Conservation (phyloP, 2,797 vertebrate species). For the Acanthurus leucopareius region DNA sequence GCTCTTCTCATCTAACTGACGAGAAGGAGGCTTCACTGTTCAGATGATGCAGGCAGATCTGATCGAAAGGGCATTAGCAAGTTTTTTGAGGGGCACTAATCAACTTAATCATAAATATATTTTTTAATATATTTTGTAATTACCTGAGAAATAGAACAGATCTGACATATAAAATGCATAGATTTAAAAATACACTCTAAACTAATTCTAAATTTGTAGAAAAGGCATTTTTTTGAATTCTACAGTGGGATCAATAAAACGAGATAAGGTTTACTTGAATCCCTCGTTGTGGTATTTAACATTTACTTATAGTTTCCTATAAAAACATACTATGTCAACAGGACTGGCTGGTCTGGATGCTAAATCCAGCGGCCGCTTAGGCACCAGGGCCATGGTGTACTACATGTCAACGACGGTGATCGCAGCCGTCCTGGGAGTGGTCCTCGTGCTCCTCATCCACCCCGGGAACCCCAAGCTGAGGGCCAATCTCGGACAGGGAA, state of each 20-base stretch:
- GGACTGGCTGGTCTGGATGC: conserved; percentile 96
- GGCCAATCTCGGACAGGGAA: conserved; percentile 93
- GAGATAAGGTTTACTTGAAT: no score
- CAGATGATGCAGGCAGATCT: conserved; percentile 1
- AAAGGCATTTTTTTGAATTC: no score
- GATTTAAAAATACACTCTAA: not conserved
- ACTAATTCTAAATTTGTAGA: no score
- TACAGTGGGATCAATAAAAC: no score
- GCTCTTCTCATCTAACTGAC: conserved; percentile 6
- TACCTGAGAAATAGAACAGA: not conserved
- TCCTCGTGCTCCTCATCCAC: conserved; percentile 95
- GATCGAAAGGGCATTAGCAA: not conserved
- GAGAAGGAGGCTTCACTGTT: not conserved
- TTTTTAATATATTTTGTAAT: not conserved
- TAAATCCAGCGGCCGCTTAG: conserved; percentile 95
- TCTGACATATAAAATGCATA: not conserved
- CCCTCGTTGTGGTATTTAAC: no score
- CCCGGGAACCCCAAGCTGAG: conserved; percentile 96
- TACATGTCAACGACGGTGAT: conserved; percentile 98
- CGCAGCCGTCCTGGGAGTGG: conserved; percentile 93
- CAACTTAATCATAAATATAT: not conserved
- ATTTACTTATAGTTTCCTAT: not conserved
- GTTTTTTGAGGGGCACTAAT: not conserved
- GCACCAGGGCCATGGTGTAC: conserved; percentile 97
- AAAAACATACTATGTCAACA: conserved; percentile 61